A percentile compares a stretch with the other conserved stretches of the same genome.
These are phyloP conservation scores for Liparis tanakae DNA, from an alignment of 2,797 vertebrate species.

Conservation along the genomic window DNA sequence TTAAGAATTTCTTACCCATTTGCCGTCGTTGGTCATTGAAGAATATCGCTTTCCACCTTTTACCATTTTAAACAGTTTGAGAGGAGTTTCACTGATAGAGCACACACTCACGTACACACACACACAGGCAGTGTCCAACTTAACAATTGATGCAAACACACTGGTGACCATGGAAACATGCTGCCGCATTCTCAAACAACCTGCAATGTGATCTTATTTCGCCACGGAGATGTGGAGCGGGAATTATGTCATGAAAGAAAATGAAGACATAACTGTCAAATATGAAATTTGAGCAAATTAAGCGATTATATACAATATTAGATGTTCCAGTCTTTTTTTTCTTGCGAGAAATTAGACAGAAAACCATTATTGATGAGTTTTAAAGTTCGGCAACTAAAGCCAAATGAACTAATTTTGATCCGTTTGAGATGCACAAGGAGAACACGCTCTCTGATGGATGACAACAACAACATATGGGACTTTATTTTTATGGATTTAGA, in stretches of 20 bases:
- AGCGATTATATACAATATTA: not conserved
- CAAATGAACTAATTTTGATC: not conserved
- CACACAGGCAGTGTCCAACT: constrained; percentile 19
- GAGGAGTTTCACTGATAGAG: constrained; percentile 17
- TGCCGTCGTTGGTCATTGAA: constrained; percentile 49
- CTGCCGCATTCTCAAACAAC: constrained; percentile 42
- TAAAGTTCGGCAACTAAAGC: not conserved
- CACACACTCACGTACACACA: constrained; percentile 2
- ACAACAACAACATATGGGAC: constrained; percentile 2
- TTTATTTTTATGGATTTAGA: constrained; percentile 38
- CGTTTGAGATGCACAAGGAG: not conserved
- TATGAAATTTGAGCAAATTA: not conserved
- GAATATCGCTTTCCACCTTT: constrained; percentile 61
- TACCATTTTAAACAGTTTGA: constrained; percentile 68
- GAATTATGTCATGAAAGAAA: constrained; percentile 27
- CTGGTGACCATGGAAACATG: constrained; percentile 70
- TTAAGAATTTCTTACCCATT: constrained; percentile 80
- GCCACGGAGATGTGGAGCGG: constrained; percentile 37
- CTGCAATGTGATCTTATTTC: constrained; percentile 54
- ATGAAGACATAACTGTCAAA: not conserved
- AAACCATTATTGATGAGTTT: not conserved
- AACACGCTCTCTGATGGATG: not conserved
- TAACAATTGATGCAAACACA: constrained; percentile 55
- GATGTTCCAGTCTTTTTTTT: not conserved
- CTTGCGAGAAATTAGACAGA: not conserved